Evolutionary conservation across 1,140 invertebrate species (phyloP).

Genomic region (Phenacoccus solenopsis): DNA sequence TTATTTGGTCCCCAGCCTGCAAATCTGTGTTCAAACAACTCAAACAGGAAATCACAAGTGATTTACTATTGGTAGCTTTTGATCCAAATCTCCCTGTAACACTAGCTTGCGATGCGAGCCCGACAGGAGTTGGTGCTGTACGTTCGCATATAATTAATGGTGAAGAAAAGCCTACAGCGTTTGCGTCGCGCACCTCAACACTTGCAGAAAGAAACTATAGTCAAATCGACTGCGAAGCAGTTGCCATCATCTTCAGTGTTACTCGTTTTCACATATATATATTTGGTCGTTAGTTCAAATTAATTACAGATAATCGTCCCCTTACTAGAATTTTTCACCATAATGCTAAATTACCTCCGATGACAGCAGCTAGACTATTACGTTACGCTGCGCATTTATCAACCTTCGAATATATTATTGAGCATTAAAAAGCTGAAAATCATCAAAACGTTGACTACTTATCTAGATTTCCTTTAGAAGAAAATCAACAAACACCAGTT

Average conservation of each 20-base stretch:
- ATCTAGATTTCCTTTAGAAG: slow-evolving; percentile 22
- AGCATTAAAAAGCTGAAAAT: slow-evolving; percentile 34
- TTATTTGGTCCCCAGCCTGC: slow-evolving; percentile 21
- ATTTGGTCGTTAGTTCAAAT: slow-evolving; percentile 18
- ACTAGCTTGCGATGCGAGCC: slow-evolving; percentile 37
- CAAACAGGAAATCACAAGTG: slow-evolving; percentile 27
- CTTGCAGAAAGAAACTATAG: slow-evolving; percentile 29
- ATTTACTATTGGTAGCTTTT: slow-evolving; percentile 29
- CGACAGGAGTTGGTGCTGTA: slow-evolving; percentile 37
- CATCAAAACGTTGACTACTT: slow-evolving; percentile 25
- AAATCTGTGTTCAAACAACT: slow-evolving; percentile 28
- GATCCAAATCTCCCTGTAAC: slow-evolving; percentile 32
- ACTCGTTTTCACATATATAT: slow-evolving; percentile 33
- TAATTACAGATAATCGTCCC: slow-evolving; percentile 21
- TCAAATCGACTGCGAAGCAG: slow-evolving; percentile 37
- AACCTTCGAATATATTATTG: too few relatives aligned
- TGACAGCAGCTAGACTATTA: slow-evolving; percentile 28
- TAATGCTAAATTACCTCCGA: slow-evolving; percentile 28
- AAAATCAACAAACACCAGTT: too few relatives aligned
- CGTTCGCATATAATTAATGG: slow-evolving; percentile 34
- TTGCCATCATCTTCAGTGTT: slow-evolving; percentile 34
- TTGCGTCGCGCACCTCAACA: slow-evolving; percentile 34
- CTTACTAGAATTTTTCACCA: slow-evolving; percentile 35
- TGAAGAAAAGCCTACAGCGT: slow-evolving; percentile 35
- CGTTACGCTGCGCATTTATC: slow-evolving; percentile 31